Base-by-base conservation (phyloP, 2,888 invertebrate genomes). In the Callimorpha dominula region DNA sequence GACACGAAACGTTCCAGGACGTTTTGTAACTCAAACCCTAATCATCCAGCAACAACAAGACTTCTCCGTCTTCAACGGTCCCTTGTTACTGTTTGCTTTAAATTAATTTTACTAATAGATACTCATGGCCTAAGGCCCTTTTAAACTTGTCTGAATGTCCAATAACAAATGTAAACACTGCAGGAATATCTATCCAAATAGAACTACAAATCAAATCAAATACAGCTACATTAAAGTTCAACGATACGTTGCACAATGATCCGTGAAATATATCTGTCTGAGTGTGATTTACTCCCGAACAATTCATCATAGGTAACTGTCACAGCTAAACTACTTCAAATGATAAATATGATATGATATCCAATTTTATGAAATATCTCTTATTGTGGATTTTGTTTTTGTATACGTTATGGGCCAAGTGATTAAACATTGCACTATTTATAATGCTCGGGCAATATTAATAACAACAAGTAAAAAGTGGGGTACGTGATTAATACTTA, bases 281-380 rank as follows among this genome's bases (percentile, higher is more conserved):
- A 74, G 73, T 78, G 72, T 87, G 84, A 93, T 93, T 91, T 92
- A 93, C 87, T 89, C 83, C 73, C 74, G 70, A 72, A 79, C 88
- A 87, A 92, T 93, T 90, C 89, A 91, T 93, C 93, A 93, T 86
- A 89, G 88, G 88, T 89, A 87, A 84, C 87, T 91, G 91, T 92
- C 92, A 90, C 81, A 86, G 79, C 82, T 90, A 90, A 81, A 75
- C 70, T 76, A 84, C 87, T 86, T 80, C 81, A 84, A 81, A 78
- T 72, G 76, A 43, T 76, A 83, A 78, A 77, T 73, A 77, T 75
- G 74, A 76, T 73, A 78, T 76, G 78, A 81, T 75, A 60, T 74
- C 73, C 65, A 72, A 70, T 80, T 80, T 78, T 72, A 74, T 78
- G 75, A 73, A 76, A 73, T 75, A 77, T 74, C 31, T 69, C 43